A percentile compares a stretch with the other conserved stretches of the same genome.
These are phyloP conservation scores for Mellilla xanthometata DNA, from an alignment of 2,888 invertebrate species.

Conservation along the genomic window DNA sequence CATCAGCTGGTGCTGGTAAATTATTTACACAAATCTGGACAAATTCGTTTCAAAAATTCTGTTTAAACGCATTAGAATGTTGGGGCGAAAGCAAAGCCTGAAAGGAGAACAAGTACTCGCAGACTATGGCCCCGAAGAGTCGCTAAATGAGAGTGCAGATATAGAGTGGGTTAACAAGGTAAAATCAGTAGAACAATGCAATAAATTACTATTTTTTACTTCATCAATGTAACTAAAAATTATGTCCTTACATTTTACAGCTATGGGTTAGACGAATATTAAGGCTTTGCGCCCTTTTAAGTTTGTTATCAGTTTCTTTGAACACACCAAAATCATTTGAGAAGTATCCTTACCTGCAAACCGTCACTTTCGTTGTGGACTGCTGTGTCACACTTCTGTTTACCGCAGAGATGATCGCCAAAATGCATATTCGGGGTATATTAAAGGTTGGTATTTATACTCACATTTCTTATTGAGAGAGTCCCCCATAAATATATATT, in stretches of 20 bases:
- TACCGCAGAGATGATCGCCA: constrained; percentile 99
- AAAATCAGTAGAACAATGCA: constrained; percentile 10
- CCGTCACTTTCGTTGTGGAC: constrained; percentile 95
- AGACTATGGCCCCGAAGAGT: constrained; percentile 98
- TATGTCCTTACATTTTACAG: no score
- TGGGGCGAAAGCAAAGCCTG: constrained; percentile 96
- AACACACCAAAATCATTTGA: constrained; percentile 99
- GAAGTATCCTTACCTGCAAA: constrained; percentile 92
- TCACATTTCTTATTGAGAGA: no score
- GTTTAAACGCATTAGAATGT: constrained; percentile 84
- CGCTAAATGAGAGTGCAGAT: constrained; percentile 97
- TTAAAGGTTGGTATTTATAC: constrained; percentile 84
- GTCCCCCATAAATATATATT: no score
- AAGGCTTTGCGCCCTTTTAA: constrained; percentile 94
- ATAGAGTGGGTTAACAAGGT: constrained; percentile 99
- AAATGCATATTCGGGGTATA: constrained; percentile 98
- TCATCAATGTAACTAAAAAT: no score
- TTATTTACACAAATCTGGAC: constrained; percentile 36
- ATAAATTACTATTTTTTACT: neutral
- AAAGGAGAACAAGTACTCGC: constrained; percentile 95
- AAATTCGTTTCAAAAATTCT: constrained; percentile 54
- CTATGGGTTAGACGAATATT: constrained; percentile 94
- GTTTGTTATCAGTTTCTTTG: constrained; percentile 96
- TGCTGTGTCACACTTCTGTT: constrained; percentile 95
- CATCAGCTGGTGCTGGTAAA: constrained; percentile 32